These are phyloP conservation scores for Amphipoea lucens DNA, from an alignment of 2,888 invertebrate genomes.

Conservation along the genomic window DNA sequence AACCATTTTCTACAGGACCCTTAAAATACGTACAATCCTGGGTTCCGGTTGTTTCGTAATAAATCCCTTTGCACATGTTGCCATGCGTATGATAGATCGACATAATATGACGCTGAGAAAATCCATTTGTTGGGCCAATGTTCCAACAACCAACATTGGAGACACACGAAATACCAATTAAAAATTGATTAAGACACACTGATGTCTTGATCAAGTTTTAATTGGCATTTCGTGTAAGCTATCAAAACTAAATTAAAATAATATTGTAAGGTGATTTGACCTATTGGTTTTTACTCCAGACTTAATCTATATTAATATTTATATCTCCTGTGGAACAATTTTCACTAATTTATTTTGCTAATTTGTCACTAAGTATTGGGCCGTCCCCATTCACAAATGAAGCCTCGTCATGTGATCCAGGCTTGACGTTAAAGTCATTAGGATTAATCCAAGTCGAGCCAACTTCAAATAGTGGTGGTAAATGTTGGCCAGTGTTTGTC, in stretches of 20 bases:
- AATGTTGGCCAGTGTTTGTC: conserved; percentile 23
- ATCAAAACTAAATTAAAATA: conserved; percentile 3
- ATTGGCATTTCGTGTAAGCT: not conserved
- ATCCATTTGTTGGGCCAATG: conserved; percentile 32
- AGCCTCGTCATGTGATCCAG: conserved; percentile 9
- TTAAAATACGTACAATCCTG: conserved; percentile 46
- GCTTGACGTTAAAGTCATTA: conserved; percentile 16
- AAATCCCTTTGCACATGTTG: conserved; percentile 70
- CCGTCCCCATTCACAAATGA: not conserved
- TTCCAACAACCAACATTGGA: conserved; percentile 20
- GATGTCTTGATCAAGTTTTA: not conserved
- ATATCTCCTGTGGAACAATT: not conserved
- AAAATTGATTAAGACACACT: no score
- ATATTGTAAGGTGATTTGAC: not conserved
- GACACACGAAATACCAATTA: not conserved
- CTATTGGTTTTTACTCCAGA: not conserved
- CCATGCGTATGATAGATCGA: conserved; percentile 70
- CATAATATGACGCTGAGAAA: conserved; percentile 64
- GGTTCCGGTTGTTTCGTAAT: conserved; percentile 69
- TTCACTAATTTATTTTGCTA: not conserved
- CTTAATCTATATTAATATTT: not conserved
- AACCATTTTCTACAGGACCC: conserved; percentile 41
- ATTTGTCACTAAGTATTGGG: conserved; percentile 8
- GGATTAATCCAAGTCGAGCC: conserved; percentile 1
- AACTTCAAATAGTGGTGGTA: conserved; percentile 33